Base-by-base conservation (phyloP, 1,140 invertebrate species). In the Meloidogyne floridensis region DNA sequence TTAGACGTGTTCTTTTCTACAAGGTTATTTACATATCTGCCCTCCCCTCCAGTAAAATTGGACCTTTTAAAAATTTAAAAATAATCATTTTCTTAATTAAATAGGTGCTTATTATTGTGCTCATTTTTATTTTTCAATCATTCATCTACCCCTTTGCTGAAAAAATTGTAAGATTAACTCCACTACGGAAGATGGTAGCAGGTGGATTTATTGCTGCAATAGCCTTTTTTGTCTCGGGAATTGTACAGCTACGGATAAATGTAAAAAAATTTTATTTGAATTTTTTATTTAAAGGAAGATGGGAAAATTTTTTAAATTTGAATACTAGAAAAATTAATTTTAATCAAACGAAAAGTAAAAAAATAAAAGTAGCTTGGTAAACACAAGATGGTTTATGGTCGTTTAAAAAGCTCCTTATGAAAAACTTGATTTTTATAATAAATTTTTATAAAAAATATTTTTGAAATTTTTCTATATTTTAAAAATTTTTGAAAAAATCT, bases 201-300 rank as follows among this genome's bases (percentile, higher is more conserved):
- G 96, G 97, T 47, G 95, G 96, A 77, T 84, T 96, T 15, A 90
- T 98, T 3, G 95, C 95, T 10, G 93, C 93, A 7, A 53, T 93
- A 5, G 93, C 96, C 0, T 98, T 98, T 90, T 89, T 95, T n/a
- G 92, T 96, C 56, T 95, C 96, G 18, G 96, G 93, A 32, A 86
- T 95, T 54, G 92, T 98, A 3, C 94, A 98, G 91, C 85, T 95
- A 1, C 90, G 93, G 86, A 91, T 97, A 47, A 93, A 96, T 93
- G 93, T 90, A 83, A 81, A 86, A 65, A 51, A 32, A 32, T 32
- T 70, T 20, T 20, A 43, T 13, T 73, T 73, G 0, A 73, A 73
- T 42, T 18, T 71, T 71, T 71, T 32, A n/a, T n/a, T n/a, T 7
- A n/a, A 70, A 9, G 9, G 13, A 32, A 32, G 42, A 42, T 20